phyloP scores from a whole-genome alignment of 2,113 vertebrate genomes.

The Lagopus leucura region DNA sequence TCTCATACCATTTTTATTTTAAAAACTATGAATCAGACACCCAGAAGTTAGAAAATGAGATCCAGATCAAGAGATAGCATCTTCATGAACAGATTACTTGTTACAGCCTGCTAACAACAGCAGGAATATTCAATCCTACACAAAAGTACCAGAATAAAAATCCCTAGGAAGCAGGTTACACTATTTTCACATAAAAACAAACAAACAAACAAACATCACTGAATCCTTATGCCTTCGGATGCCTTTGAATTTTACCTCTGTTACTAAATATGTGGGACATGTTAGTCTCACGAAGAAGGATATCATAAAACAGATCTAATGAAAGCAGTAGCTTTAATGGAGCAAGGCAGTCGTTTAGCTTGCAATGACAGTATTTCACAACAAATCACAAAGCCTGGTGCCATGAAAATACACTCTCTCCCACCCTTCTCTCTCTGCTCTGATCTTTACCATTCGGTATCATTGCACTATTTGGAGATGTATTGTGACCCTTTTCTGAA shows the following conservation, averaged over 20 bases:
- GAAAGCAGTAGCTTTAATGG: background rate
- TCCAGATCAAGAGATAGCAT: background rate
- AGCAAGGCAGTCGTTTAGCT: background rate
- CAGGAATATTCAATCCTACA: background rate
- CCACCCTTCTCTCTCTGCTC: background rate
- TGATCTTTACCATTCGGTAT: background rate
- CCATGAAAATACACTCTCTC: background rate
- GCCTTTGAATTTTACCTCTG: background rate
- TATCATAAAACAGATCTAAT: background rate
- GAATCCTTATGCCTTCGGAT: background rate
- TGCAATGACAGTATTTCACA: background rate
- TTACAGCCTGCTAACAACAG: background rate
- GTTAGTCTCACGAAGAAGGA: background rate
- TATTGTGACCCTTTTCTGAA: background rate
- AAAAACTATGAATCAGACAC: background rate
- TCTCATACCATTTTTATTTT: background rate
- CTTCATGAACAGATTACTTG: accelerated
- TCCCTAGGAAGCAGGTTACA: background rate
- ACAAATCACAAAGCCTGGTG: background rate
- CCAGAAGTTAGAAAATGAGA: background rate
- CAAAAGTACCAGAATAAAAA: background rate
- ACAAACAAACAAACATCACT: background rate
- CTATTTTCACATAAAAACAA: background rate
- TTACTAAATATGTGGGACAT: background rate
- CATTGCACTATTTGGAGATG: background rate